These are phyloP conservation scores for Bufotes viridis DNA, from an alignment of 2,797 vertebrate species.

Conservation along the genomic window DNA sequence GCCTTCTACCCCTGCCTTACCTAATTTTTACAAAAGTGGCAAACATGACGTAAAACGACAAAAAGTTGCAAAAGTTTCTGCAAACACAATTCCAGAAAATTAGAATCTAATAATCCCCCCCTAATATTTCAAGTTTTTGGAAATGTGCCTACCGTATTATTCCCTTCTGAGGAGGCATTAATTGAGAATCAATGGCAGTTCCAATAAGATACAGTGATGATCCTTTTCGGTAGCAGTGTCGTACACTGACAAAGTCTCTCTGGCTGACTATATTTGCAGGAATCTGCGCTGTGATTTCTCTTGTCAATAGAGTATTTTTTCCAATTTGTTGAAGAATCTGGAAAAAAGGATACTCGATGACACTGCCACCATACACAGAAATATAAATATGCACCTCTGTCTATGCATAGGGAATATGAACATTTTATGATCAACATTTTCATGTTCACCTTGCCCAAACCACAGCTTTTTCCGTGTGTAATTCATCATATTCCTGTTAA, in stretches of 20 bases:
- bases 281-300: conserved; percentile 77
- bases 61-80: too few species aligned
- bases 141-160: conserved; percentile 77
- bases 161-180: conserved; percentile 74
- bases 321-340: conserved; percentile 79
- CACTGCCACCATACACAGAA: not conserved
- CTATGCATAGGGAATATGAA: not conserved
- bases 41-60: too few species aligned
- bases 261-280: conserved; percentile 79
- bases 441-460: not conserved
- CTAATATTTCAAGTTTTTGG: not conserved
- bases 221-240: conserved; percentile 73
- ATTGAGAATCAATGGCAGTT: conserved; percentile 71
- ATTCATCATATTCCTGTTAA: too few species aligned
- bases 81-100: too few species aligned
- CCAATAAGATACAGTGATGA: conserved; percentile 77
- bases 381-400: not conserved
- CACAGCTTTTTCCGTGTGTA: not conserved
- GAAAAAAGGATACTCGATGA: not conserved
- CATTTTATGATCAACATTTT: not conserved
- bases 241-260: conserved; percentile 82
- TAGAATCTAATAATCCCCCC: too few species aligned
- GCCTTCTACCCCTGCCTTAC: too few species aligned
- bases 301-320: conserved; percentile 77
- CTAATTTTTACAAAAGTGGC: too few species aligned